These are phyloP conservation scores for Motacilla tschutschensis DNA, from an alignment of 2,113 vertebrate genomes.

Conservation along the genomic window DNA sequence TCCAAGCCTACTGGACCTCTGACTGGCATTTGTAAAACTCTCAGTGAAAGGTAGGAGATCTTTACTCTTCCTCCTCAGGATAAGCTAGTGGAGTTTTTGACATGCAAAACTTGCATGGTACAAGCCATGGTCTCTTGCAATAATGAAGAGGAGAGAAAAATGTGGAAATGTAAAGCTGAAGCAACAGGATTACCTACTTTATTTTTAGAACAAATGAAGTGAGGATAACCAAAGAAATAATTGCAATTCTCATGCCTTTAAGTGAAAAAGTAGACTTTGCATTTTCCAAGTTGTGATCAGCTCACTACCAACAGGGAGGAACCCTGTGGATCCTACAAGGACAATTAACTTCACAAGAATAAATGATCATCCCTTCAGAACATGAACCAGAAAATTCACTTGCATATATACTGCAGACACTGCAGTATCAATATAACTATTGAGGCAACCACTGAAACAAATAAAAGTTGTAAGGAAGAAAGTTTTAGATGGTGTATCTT, in stretches of 20 bases:
- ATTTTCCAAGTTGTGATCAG: background rate
- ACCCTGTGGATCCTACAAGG: slow-evolving; percentile 1
- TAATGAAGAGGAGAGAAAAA: background rate
- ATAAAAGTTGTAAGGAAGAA: background rate
- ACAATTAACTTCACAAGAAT: slow-evolving; percentile 17
- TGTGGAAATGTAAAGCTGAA: background rate
- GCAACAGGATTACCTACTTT: background rate
- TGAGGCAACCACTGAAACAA: slow-evolving; percentile 12
- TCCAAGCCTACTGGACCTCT: background rate
- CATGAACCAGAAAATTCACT: background rate
- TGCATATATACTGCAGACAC: background rate
- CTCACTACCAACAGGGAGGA: slow-evolving; percentile 13
- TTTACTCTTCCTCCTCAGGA: background rate
- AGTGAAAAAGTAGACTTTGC: background rate
- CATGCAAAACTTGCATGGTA: background rate
- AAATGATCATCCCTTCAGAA: background rate
- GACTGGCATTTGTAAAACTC: background rate
- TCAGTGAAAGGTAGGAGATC: background rate
- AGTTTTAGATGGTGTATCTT: background rate
- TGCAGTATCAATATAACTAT: background rate
- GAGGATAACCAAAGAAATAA: slow-evolving; percentile 1
- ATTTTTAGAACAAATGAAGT: background rate
- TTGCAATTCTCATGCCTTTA: background rate
- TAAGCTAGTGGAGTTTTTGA: background rate
- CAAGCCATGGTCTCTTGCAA: background rate